Base-by-base conservation (phyloP, 2,113 vertebrate species). In the Martes martes region DNA sequence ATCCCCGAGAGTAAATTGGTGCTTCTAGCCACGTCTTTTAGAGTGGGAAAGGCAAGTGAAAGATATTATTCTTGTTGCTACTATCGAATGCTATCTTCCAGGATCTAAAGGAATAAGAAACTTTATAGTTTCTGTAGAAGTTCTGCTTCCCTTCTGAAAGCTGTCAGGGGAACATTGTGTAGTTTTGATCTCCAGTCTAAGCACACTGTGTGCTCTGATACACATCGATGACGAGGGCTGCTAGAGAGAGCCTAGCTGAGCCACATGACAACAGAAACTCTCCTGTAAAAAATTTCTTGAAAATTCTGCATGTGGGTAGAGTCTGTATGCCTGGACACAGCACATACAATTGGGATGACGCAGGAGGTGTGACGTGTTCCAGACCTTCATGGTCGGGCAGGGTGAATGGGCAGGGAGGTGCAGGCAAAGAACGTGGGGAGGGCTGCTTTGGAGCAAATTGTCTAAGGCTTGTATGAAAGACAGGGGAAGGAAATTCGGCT, bases 41-140 rank as follows among this genome's bases (percentile, higher is more conserved):
- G 61, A 80, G 73, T 90, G 82, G 50, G 57, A 79, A 95, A 87
- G 76, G 73, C 45, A 87, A 92, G 82, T 26, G 71, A 78, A 82
- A 85, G 74, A 55, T 59, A 47, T 5, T 73, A 28, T 92, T 96
- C 63, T 93, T 18, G 15, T 61, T 92, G 95, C 89, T 96, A 2
- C 93, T 89, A 33, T 42, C 6, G 33, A 95, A 63, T 42, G 18
- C 79, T 86, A 0, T 76, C 63, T 92, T 94, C 47, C 57, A 84
- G 67, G 67, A 95, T 94, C 92, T 97, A 81, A 97, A 87, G 79
- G 74, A 93, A 26, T 74, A 85, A 82, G 93, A 95, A 92, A 89
- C 84, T 82, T 83, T 0, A 86, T 23, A 63, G 39, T 86, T 89
- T 91, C 42, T 69, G 5, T 63, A 61, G 50, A 92, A 91, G 78